phyloP scores from a whole-genome alignment of 2,113 vertebrate genomes.

The Saguinus midas region DNA sequence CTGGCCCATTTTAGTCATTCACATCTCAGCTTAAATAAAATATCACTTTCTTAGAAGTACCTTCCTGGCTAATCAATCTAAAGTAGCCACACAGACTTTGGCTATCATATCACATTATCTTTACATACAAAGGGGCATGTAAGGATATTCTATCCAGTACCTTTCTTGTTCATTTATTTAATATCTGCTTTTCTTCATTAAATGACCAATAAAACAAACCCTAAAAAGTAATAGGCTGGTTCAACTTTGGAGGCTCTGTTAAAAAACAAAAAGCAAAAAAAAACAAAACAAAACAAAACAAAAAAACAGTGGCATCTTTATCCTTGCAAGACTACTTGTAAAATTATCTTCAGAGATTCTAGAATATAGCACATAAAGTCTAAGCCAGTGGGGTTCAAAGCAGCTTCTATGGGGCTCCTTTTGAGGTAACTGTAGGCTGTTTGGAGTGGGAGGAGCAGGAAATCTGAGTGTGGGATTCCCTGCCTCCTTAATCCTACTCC shows the following conservation, averaged over 20 bases:
- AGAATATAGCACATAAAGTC: not conserved
- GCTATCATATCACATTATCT: not conserved
- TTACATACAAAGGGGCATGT: no score
- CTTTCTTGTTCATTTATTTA: not conserved
- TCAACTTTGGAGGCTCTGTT: not conserved
- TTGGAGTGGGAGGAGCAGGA: not conserved
- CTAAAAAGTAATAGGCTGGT: not conserved
- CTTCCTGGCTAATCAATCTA: not conserved
- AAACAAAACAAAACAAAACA: not conserved
- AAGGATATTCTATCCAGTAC: not conserved
- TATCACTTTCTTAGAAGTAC: not conserved
- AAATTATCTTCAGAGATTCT: constrained; percentile 20
- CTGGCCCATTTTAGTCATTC: not conserved
- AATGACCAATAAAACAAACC: not conserved
- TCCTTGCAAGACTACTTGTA: not conserved
- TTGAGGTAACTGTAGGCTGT: not conserved
- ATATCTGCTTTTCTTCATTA: not conserved
- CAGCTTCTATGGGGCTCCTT: not conserved
- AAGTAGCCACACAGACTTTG: not conserved
- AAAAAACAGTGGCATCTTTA: not conserved
- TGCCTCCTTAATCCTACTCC: not conserved
- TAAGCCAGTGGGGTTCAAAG: not conserved
- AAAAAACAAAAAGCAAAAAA: not conserved
- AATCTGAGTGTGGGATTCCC: not conserved
- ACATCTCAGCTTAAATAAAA: not conserved